phyloP scores from a whole-genome alignment of 2,113 vertebrate genomes.

The Pangasianodon hypophthalmus region DNA sequence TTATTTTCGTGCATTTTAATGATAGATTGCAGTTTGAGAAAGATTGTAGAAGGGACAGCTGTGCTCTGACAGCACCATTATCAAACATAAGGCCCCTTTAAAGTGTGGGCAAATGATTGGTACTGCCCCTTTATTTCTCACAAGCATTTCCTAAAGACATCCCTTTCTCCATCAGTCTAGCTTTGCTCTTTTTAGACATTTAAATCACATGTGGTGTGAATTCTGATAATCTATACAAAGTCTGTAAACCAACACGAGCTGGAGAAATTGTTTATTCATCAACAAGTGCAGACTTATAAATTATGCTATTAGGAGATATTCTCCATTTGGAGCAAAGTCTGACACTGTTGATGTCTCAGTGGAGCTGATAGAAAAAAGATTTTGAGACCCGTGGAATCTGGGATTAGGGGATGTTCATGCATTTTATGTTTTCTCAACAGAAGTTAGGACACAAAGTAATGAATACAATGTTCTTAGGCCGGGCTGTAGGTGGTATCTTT shows the following conservation, averaged over 20 bases:
- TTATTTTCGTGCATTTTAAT: slow-evolving; percentile 68
- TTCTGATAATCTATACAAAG: neutral
- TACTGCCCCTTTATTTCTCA: neutral
- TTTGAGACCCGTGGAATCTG: neutral
- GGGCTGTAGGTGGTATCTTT: slow-evolving; percentile 11
- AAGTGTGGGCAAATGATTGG: neutral
- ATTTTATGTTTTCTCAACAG: neutral
- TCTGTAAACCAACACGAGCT: slow-evolving; percentile 14
- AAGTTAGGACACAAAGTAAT: neutral
- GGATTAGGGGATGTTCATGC: neutral
- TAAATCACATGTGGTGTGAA: slow-evolving; percentile 18
- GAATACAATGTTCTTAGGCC: neutral
- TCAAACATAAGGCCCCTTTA: slow-evolving; percentile 2
- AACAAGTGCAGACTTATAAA: slow-evolving; percentile 29
- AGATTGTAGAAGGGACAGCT: slow-evolving; percentile 40
- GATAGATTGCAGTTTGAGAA: slow-evolving; percentile 60
- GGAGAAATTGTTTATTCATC: slow-evolving; percentile 45
- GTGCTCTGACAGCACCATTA: slow-evolving; percentile 21
- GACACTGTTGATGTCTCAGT: slow-evolving; percentile 15
- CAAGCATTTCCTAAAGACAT: neutral
- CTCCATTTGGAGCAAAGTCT: slow-evolving; percentile 7
- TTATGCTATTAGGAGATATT: slow-evolving; percentile 27
- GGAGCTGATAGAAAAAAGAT: neutral
- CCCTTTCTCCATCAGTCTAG: neutral
- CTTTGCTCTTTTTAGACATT: neutral